Percentiles rank a stretch among this genome's conserved stretches.
These are phyloP conservation scores for Apeltes quadracus DNA, from an alignment of 2,113 vertebrate species.

Conservation along the genomic window DNA sequence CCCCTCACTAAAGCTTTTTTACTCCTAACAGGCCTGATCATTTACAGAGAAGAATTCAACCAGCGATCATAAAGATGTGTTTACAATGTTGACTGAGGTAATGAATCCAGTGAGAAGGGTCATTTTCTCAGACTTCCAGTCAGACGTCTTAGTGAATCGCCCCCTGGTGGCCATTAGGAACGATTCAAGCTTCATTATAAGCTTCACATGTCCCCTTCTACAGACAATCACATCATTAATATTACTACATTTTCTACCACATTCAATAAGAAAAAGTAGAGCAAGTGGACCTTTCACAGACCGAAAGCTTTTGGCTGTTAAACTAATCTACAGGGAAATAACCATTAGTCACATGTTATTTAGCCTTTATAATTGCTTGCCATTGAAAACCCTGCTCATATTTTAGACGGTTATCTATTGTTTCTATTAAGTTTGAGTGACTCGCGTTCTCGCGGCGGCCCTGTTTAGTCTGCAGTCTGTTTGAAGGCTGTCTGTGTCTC, in stretches of 20 bases:
- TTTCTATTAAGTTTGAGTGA: not conserved
- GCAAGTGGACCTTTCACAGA: not conserved
- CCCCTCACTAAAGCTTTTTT: not conserved
- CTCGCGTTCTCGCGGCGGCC: not conserved
- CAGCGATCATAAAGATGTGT: not conserved
- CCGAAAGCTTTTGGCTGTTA: not conserved
- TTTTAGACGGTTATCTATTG: not conserved
- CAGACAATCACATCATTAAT: not conserved
- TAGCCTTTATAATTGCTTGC: not conserved
- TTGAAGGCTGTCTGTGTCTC: not conserved
- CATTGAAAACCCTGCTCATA: not conserved
- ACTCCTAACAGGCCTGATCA: not conserved
- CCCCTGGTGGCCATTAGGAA: not conserved
- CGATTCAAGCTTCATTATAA: not conserved
- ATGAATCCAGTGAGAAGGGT: not conserved
- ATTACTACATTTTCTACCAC: not conserved
- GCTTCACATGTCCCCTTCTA: not conserved
- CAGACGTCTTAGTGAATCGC: not conserved
- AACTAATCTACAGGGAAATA: not conserved
- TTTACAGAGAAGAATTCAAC: not conserved
- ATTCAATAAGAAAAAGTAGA: not conserved
- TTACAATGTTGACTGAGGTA: not conserved
- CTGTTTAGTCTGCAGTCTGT: not conserved
- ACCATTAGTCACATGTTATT: not conserved
- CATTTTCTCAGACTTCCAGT: not conserved